Evolutionary conservation across 1,140 invertebrate genomes (phyloP).

Genomic region (Pentalonia nigronervosa): DNA sequence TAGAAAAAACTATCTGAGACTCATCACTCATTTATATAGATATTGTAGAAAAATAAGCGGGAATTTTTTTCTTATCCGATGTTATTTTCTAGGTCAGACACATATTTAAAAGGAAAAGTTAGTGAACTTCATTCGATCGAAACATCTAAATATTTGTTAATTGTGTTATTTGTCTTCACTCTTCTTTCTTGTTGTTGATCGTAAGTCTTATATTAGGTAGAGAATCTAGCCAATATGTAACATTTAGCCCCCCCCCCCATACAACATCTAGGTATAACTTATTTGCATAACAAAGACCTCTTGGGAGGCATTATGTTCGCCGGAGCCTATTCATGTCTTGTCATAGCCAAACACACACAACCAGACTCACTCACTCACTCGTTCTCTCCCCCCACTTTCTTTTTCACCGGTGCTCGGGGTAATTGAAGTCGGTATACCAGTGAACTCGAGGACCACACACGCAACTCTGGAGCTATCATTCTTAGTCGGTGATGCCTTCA

Average conservation of each 20-base stretch:
- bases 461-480: conserved; percentile 52
- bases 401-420: conserved; percentile 42
- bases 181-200: background rate
- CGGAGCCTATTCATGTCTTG: conserved; percentile 54
- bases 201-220: background rate
- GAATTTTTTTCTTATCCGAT: background rate
- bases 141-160: background rate
- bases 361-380: conserved; percentile 42
- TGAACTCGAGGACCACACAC: conserved; percentile 56
- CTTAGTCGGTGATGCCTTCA: conserved; percentile 54
- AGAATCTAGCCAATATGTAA: conserved; percentile 54
- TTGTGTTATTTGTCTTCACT: background rate
- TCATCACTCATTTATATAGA: background rate
- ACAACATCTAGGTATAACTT: conserved; percentile 51
- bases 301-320: conserved; percentile 56
- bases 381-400: conserved; percentile 9
- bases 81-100: conserved; percentile 33
- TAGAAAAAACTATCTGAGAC: background rate
- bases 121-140: background rate
- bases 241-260: conserved; percentile 39
- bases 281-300: conserved; percentile 58
- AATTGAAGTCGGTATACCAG: conserved; percentile 55
- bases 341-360: conserved; percentile 55
- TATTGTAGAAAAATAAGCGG: background rate
- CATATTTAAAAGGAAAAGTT: conserved; percentile 47